Evolutionary conservation across 2,797 vertebrate genomes (phyloP), one percentile per base, ranked within the genome.

Genomic region (Thaleichthys pacificus): DNA sequence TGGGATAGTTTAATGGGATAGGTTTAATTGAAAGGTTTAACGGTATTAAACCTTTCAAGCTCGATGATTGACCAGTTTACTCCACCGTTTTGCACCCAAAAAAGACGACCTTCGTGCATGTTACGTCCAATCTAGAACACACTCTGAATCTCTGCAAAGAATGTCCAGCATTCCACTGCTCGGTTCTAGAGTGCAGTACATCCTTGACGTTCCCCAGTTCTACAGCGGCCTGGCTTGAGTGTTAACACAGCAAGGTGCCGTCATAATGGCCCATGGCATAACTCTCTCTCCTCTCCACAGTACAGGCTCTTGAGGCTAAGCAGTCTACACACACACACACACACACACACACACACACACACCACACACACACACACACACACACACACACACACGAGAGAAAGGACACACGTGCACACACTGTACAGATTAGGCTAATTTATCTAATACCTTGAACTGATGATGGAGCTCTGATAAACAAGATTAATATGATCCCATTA

Each of bases 261-360:
- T 85, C 85, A 87, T 88, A n/a, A 69, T 87, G 86, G 82, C n/a
- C 68, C 70, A 17, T 84, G 85, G 74, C 83, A 85, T 72, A 62
- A 58, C 69, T 47, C 63, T 64, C 68, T 54, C 63, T 15, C 8
- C 62, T 84, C 72, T 82, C 49, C 67, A 61, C 62, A 57, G 26
- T 28, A 69, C 17, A 28, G 38, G 61, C 78, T 77, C 63, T 79
- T 28, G 61, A 66, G 73, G 80, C 21, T 26, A 57, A 57, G n/a
- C 17, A n/a, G 17, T 57, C 54, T n/a, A 66, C 70, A 57, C 30
- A 28, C 57, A 14, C 30, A 17, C 57, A 6, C 38, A 32, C 32
- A 64, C 61, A 54, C 61, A 65, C 49, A 58, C 62, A 66, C 11
- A 21, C 8, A 28, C 49, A 26, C 62, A 21, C 6, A 38, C 70